phyloP scores from a whole-genome alignment of 2,888 invertebrate species.

The Opisthograptis luteolata region DNA sequence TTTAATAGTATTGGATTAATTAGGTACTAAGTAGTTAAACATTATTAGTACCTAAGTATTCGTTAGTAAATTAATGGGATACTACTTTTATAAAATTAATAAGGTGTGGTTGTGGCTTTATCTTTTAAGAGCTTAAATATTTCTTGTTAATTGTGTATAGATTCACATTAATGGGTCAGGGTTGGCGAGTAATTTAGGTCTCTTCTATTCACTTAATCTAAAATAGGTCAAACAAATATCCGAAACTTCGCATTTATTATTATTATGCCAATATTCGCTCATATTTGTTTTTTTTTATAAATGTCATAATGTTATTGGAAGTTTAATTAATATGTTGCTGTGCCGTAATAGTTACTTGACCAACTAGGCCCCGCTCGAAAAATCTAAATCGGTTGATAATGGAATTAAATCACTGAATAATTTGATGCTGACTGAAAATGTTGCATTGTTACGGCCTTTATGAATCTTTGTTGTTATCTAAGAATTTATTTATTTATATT shows the following conservation, averaged over 20 bases:
- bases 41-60: background rate
- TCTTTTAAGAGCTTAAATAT: conserved; percentile 16
- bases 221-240: too few relatives aligned
- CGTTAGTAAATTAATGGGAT: conserved; percentile 6
- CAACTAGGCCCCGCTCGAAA: background rate
- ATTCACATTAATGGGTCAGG: background rate
- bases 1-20: background rate
- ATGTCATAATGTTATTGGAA: too few relatives aligned
- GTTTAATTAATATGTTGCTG: too few relatives aligned
- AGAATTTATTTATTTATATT: background rate
- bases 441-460: background rate
- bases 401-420: background rate
- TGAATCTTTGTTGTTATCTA: conserved; percentile 7
- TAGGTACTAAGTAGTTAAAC: background rate
- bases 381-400: background rate
- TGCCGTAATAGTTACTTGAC: too few relatives aligned
- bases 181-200: background rate
- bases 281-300: too few relatives aligned
- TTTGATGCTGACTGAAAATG: conserved; percentile 1
- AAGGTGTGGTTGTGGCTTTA: conserved; percentile 24
- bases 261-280: too few relatives aligned
- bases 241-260: too few relatives aligned
- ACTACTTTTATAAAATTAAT: conserved; percentile 3
- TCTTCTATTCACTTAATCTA: too few relatives aligned
- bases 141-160: conserved; percentile 3